Percentiles rank a stretch among this genome's conserved stretches.
Evolutionary conservation across 2,113 vertebrate species (phyloP).

Genomic region (Acrocephalus kingi): DNA sequence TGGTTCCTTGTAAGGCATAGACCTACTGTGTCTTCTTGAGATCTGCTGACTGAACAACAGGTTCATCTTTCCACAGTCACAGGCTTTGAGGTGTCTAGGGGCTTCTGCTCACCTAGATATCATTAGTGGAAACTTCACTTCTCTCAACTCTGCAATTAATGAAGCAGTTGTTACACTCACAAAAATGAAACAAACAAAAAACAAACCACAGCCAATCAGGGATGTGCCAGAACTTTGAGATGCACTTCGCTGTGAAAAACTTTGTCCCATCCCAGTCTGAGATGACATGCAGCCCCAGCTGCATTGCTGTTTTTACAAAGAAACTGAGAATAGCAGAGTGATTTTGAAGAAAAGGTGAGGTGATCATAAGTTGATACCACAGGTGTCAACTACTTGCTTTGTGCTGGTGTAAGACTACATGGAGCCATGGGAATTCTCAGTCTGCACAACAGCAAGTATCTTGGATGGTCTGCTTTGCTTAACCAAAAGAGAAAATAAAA

Average conservation of each 20-base stretch:
- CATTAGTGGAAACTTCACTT: background rate
- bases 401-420: rapidly evolving
- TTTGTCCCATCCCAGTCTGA: background rate
- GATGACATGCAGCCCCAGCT: background rate
- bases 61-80: background rate
- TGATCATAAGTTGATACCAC: background rate
- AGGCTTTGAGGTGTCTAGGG: background rate
- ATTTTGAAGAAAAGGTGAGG: background rate
- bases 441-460: background rate
- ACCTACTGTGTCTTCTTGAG: background rate
- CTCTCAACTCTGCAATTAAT: background rate
- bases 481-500: background rate
- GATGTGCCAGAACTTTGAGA: background rate
- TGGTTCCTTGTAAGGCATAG: background rate
- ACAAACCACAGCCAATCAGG: background rate
- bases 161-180: background rate
- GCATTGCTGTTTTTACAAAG: background rate
- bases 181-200: background rate
- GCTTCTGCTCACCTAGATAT: background rate
- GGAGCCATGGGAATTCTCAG: background rate
- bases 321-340: background rate
- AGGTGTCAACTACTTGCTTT: background rate
- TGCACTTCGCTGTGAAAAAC: background rate
- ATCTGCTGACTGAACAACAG: background rate
- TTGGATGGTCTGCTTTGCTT: background rate